Evolutionary conservation across 2,888 invertebrate species (phyloP).

Genomic region (Rotaria sp.): DNA sequence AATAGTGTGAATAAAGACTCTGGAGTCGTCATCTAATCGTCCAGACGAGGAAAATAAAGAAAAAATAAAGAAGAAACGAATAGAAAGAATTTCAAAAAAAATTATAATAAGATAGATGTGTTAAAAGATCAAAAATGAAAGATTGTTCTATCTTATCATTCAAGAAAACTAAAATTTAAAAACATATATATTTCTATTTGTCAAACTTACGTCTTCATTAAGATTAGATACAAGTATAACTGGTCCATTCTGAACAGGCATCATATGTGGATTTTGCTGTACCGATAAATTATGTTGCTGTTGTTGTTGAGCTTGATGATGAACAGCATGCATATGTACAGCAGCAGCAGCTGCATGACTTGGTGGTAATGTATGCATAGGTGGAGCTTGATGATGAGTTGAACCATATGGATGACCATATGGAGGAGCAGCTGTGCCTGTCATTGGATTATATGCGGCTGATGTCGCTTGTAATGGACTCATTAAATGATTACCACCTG

Average conservation of each 20-base stretch:
- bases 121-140: background rate
- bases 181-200: background rate
- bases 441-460: slow-evolving; percentile 12
- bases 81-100: background rate
- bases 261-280: slow-evolving; percentile 60
- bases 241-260: slow-evolving; percentile 53
- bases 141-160: background rate
- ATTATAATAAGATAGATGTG: background rate
- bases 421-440: background rate
- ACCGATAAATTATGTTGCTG: slow-evolving; percentile 43
- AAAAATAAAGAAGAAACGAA: slow-evolving; percentile 22
- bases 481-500: background rate
- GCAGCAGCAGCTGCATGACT: background rate
- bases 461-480: slow-evolving; percentile 21
- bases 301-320: slow-evolving; percentile 43
- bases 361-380: slow-evolving; percentile 4
- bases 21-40: slow-evolving; percentile 82
- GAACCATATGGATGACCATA: slow-evolving; percentile 32
- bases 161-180: background rate
- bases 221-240: slow-evolving; percentile 90
- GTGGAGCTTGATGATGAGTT: background rate
- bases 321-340: slow-evolving; percentile 8
- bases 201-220: slow-evolving; percentile 67
- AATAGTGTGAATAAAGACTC: slow-evolving; percentile 99
- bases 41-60: slow-evolving; percentile 39